Conservation (phyloP, 2,797 vertebrate species). For the Phrynocephalus guinanensis region DNA sequence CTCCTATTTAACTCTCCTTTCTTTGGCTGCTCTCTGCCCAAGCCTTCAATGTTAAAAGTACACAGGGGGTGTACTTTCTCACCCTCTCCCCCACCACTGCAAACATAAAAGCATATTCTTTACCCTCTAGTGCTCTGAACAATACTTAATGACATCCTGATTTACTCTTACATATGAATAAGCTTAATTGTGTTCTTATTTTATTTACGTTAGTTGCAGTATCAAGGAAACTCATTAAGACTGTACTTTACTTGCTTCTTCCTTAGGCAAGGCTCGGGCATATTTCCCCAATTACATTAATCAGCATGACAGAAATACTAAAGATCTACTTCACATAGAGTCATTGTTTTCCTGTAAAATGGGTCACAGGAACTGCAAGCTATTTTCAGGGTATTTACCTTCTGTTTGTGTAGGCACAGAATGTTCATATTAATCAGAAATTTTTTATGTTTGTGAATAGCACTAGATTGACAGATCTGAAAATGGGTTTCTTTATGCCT, state of each 20-base stretch:
- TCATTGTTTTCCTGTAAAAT: conserved; percentile 65
- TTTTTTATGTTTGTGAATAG: conserved; percentile 32
- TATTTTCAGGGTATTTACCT: conserved; percentile 51
- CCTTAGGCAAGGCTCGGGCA: conserved; percentile 59
- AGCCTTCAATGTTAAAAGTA: conserved; percentile 53
- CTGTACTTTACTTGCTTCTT: conserved; percentile 57
- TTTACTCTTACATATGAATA: conserved; percentile 67
- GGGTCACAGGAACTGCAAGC: conserved; percentile 58
- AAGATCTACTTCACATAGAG: conserved; percentile 58
- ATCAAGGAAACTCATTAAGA: conserved; percentile 68
- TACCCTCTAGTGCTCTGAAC: conserved; percentile 54
- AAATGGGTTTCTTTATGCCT: conserved; percentile 42
- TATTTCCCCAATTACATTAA: conserved; percentile 69
- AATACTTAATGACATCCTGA: conserved; percentile 64
- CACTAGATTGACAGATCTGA: conserved; percentile 42
- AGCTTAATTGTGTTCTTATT: conserved; percentile 69
- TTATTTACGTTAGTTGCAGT: conserved; percentile 65
- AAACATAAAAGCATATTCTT: conserved; percentile 63
- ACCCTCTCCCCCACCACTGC: neutral
- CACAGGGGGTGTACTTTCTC: neutral
- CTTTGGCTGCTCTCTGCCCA: conserved; percentile 40
- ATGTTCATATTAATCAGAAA: conserved; percentile 60
- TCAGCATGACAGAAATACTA: conserved; percentile 67
- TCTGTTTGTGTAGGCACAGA: conserved; percentile 37
- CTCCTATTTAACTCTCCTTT: conserved; percentile 54